Evolutionary conservation across 2,888 invertebrate species (phyloP).

Genomic region (Malacosoma neustria): DNA sequence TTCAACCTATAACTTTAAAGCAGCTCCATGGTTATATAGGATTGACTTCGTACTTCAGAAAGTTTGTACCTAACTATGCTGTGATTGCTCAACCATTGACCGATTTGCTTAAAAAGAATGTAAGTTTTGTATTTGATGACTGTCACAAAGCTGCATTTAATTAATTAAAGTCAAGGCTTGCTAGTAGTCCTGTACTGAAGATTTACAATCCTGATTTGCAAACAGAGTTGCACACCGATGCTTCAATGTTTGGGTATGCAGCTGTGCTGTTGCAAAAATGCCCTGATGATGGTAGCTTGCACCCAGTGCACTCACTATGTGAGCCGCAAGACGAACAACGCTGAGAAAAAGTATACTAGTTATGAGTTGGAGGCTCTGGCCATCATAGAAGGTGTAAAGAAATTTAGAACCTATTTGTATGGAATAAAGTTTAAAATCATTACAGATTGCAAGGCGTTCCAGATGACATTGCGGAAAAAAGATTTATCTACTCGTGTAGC

Average conservation of each 20-base stretch:
- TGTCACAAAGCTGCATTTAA: slow-evolving; percentile 13
- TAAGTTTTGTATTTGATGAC: slow-evolving; percentile 13
- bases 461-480: slow-evolving; percentile 17
- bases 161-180: slow-evolving; percentile 6
- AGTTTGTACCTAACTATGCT: slow-evolving; percentile 1
- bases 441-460: slow-evolving; percentile 18
- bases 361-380: slow-evolving; percentile 21
- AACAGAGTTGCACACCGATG: slow-evolving; percentile 7
- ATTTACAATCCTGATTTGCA: slow-evolving; percentile 8
- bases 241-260: no score
- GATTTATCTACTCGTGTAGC: slow-evolving; percentile 17
- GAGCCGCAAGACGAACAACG: slow-evolving; percentile 12
- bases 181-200: slow-evolving; percentile 8
- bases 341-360: slow-evolving; percentile 15
- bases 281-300: no score
- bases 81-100: slow-evolving; percentile 1
- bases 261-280: no score
- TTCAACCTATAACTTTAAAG: slow-evolving; percentile 12
- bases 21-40: slow-evolving; percentile 17
- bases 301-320: slow-evolving; percentile 2
- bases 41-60: slow-evolving; percentile 12
- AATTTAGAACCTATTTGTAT: slow-evolving; percentile 18
- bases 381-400: slow-evolving; percentile 15
- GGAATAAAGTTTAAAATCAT: slow-evolving; percentile 19
- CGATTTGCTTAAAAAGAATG: slow-evolving; percentile 13